Evolutionary conservation across 2,113 vertebrate genomes (phyloP).

Genomic region (Balaeniceps rex): DNA sequence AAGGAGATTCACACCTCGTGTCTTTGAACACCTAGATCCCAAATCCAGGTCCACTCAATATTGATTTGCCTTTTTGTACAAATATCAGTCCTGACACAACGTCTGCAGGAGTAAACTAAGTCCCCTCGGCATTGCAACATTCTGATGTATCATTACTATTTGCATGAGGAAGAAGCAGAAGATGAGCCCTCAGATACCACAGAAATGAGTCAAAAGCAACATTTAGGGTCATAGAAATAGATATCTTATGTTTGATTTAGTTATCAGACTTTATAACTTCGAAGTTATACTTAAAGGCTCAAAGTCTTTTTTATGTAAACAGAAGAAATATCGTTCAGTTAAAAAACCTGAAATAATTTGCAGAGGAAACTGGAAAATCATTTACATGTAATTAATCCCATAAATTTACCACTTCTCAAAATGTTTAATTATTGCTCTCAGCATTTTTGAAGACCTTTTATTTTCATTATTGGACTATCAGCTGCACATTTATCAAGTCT

Average conservation of each 20-base stretch:
- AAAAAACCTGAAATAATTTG: constrained; percentile 9
- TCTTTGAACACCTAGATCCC: not conserved
- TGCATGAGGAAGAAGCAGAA: not conserved
- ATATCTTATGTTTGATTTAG: not conserved
- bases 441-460: constrained; percentile 31
- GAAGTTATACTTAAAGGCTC: not conserved
- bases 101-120: not conserved
- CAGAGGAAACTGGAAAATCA: not conserved
- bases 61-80: not conserved
- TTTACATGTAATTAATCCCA: constrained; percentile 27
- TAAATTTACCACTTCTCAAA: not conserved
- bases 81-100: not conserved
- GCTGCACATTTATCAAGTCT: constrained; percentile 29
- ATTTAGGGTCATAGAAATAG: not conserved
- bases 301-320: not conserved
- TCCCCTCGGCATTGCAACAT: accelerated
- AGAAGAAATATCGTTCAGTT: not conserved
- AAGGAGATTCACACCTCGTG: not conserved
- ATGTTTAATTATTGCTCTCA: constrained; percentile 27
- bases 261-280: not conserved
- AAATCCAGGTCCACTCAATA: not conserved
- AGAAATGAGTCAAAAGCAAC: not conserved
- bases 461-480: constrained; percentile 54
- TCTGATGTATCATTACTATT: not conserved
- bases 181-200: not conserved